phyloP scores from a whole-genome alignment of 2,888 invertebrate species.

The Scaptomyza polygonia region DNA sequence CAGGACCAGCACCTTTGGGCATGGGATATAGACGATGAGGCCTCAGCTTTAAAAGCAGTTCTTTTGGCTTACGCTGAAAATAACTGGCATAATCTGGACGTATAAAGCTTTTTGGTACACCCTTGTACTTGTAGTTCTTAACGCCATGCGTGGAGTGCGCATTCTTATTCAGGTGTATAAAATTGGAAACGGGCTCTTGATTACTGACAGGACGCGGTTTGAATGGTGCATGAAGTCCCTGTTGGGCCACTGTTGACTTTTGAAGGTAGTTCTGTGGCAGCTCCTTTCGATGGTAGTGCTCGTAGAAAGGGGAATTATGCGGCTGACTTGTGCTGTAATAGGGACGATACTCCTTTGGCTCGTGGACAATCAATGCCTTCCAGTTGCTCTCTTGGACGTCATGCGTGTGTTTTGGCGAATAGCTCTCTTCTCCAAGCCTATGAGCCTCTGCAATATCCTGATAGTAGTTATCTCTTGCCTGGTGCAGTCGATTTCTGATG shows the following conservation, averaged over 20 bases:
- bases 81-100: conserved; percentile 81
- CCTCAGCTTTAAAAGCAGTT: conserved; percentile 41
- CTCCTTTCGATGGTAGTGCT: conserved; percentile 65
- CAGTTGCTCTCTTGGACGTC: conserved; percentile 79
- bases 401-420: conserved; percentile 58
- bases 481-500: conserved; percentile 72
- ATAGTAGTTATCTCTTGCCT: conserved; percentile 77
- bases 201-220: conserved; percentile 64
- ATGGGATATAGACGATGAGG: conserved; percentile 25
- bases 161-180: conserved; percentile 78
- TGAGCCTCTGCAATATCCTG: conserved; percentile 74
- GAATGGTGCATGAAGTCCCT: conserved; percentile 64
- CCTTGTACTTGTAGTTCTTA: conserved; percentile 83
- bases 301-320: conserved; percentile 64
- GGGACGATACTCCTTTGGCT: conserved; percentile 65
- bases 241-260: conserved; percentile 44
- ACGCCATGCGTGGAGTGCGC: conserved; percentile 85
- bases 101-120: conserved; percentile 49
- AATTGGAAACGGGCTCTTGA: conserved; percentile 74
- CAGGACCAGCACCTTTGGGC: conserved; percentile 56
- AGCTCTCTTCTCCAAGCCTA: conserved; percentile 44
- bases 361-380: conserved; percentile 79
- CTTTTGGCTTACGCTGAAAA: conserved; percentile 81
- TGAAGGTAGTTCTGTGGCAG: conserved; percentile 61
- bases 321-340: conserved; percentile 53